Evolutionary conservation across 2,797 vertebrate species (phyloP), one percentile per base, ranked within the genome.

Genomic region (Acridotheres tristis): DNA sequence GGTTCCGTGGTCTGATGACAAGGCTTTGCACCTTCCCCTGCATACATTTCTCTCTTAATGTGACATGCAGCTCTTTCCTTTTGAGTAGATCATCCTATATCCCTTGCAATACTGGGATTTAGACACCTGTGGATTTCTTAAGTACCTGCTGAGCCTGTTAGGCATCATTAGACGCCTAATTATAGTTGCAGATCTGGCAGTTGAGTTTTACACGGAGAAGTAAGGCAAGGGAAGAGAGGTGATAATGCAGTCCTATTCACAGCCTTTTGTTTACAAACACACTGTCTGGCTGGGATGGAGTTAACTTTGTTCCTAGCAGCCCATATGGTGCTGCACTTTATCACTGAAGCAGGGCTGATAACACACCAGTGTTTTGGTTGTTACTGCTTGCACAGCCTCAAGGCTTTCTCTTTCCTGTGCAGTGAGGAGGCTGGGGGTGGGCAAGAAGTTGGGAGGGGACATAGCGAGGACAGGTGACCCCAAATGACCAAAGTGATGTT

Each of bases 1-100:
- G 67, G 68, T n/a, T 67, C 22, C 1, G 0, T 51, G n/a, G 17
- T 65, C 27, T 59, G n/a, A 48, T 14, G 0, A 0, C 57, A 66
- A 42, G 40, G 40, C 42, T 55, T 43, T 75, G 42, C 38, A 55
- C 67, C 63, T 85, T 85, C 9, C 26, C 21, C 20, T 45, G n/a
- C 23, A 25, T 47, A 3, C 2, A 1, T 63, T 84, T 74, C 38
- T 66, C 51, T 78, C 40, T 26, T 27, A 79, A 3, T 40, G 40
- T 59, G 30, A 43, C 2, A 0, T 32, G 34, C 1, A 2, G 43
- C 62, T 84, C 29, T 72, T 76, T 71, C 51, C 15, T 88, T 67
- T 83, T 27, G 65, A 69, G 54, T 23, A 30, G 69, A 62, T 93
- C 12, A 23, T 66, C 40, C 15, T 40, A 10, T 26, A 77, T 54